Evolutionary conservation across 30 jellyfish, hydroid and myxozoan genomes (phyloP).

Genomic region (Sanderia malayensis): DNA sequence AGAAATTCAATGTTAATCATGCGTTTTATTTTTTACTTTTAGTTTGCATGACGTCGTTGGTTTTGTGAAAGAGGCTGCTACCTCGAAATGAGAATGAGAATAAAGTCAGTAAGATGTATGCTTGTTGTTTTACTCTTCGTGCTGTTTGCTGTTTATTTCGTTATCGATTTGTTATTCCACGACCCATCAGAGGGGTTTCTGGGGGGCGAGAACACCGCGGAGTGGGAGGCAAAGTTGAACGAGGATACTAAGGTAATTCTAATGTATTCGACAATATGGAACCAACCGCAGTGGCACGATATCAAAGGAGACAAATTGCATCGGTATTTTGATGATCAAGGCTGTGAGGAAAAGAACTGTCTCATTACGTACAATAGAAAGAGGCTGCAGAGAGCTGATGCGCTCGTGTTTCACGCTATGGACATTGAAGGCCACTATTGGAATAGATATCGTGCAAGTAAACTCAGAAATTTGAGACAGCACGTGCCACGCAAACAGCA

Average conservation of each 20-base stretch:
- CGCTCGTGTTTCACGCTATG: slow-evolving; percentile 76
- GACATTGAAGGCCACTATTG: slow-evolving; percentile 39
- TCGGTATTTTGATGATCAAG: slow-evolving; percentile 29
- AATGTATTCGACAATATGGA: slow-evolving; percentile 71
- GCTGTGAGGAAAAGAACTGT: slow-evolving; percentile 62
- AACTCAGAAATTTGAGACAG: slow-evolving; percentile 27
- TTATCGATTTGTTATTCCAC: too few relatives aligned
- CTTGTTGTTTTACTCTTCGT: too few relatives aligned
- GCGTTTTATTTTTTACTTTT: too few relatives aligned
- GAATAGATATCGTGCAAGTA: slow-evolving; percentile 33
- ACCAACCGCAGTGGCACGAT: slow-evolving; percentile 50
- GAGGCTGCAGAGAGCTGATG: slow-evolving; percentile 56
- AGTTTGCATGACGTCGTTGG: too few relatives aligned
- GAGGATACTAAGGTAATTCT: slow-evolving; percentile 52
- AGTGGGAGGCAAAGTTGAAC: slow-evolving; percentile 26
- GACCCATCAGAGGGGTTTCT: neutral
- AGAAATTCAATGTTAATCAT: too few relatives aligned
- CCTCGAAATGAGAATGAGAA: too few relatives aligned
- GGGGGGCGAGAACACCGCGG: slow-evolving; percentile 9
- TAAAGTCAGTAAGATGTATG: too few relatives aligned
- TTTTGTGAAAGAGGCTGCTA: too few relatives aligned
- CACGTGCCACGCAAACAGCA: slow-evolving; percentile 57
- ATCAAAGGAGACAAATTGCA: slow-evolving; percentile 27
- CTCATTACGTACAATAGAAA: slow-evolving; percentile 66
- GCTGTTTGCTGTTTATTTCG: too few relatives aligned